Conservation (phyloP, 2,113 vertebrate genomes). For the Microtus richardsoni region DNA sequence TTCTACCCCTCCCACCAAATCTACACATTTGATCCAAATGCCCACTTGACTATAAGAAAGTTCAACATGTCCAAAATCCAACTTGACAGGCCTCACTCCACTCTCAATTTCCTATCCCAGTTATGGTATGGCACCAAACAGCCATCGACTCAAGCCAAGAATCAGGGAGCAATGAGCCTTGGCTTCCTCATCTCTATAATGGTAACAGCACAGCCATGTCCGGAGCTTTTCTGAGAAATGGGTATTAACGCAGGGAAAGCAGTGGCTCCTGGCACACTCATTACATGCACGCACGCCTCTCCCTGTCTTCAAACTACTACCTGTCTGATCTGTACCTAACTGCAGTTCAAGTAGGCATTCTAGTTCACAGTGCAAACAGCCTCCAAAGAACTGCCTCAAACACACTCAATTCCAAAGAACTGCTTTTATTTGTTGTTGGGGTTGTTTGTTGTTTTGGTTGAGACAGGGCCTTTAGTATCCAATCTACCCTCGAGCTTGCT, state of each 20-base stretch:
- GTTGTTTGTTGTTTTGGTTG: neutral
- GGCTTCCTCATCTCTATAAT: neutral
- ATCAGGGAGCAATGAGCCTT: neutral
- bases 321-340: neutral
- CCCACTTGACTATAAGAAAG: neutral
- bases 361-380: neutral
- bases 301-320: neutral
- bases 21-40: slow-evolving; percentile 40
- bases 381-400: slow-evolving; percentile 20
- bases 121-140: neutral
- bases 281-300: neutral
- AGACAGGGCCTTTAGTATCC: neutral
- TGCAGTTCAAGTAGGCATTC: neutral
- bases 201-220: neutral
- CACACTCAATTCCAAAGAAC: neutral
- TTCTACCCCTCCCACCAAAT: neutral
- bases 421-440: neutral
- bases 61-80: slow-evolving; percentile 33
- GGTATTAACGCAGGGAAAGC: neutral
- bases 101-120: neutral
- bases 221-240: neutral
- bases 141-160: neutral
- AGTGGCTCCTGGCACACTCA: neutral
- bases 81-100: neutral
- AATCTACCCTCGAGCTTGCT: neutral